Evolutionary conservation across 2,797 vertebrate genomes (phyloP), one percentile per base, ranked within the genome.

Genomic region (Onychomys torridus): DNA sequence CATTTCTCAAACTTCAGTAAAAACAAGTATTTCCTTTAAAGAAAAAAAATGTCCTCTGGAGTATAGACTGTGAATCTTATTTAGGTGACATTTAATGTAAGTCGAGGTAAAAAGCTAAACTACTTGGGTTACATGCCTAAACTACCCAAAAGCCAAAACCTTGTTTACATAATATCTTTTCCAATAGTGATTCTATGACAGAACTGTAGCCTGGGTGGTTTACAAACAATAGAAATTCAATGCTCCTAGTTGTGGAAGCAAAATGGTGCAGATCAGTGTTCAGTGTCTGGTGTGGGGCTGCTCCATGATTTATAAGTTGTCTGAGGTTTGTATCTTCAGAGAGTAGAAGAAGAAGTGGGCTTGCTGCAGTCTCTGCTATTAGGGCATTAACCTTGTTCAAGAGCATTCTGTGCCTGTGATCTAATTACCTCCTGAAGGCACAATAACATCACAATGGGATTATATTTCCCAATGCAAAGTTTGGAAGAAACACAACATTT

Each of bases 31-130:
- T 5, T 96, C 6, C 34, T 77, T 88, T 88, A 92, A 90, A 19
- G 40, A 90, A 25, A 52, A 52, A 61, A 87, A 75, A 5, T 25
- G 1, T 76, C 23, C 3, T 89, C 10, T 63, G 73, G 34, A 79
- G 52, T n/a, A 49, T 81, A 3, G 67, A 86, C 55, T 67, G 29
- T 49, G 19, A 37, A 86, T 63, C 29, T 76, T 82, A 59, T 46
- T 63, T 93, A 79, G 91, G 89, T 96, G 2, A 6, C 78, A 29
- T 43, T 89, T 91, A 77, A 63, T 83, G 77, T 17, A n/a, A 67
- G 49, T 16, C 63, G 6, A 93, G 37, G n/a, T 12, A 92, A 95
- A 94, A 29, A 43, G 61, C 52, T n/a, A 59, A 65, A 76, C 4
- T 43, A 5, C 37, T 32, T 32, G 52, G 34, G 8, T 57, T 93